A percentile compares a stretch with the other conserved stretches of the same genome.
Evolutionary conservation across 2,113 vertebrate species (phyloP).

Genomic region (Sclerurus mexicanus): DNA sequence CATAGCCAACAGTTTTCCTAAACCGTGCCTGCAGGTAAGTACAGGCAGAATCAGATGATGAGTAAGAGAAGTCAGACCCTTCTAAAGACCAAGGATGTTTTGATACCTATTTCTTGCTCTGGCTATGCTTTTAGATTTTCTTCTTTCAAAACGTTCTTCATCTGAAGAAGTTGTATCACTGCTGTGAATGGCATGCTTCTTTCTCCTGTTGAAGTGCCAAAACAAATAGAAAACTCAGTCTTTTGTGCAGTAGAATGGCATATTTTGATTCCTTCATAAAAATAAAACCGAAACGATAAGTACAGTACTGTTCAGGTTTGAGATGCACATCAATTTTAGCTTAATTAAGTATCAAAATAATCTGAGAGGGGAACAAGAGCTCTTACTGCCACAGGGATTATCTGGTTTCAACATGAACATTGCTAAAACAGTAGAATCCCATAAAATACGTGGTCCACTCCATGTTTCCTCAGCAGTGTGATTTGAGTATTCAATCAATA

Average conservation of each 20-base stretch:
- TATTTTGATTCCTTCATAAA: not conserved
- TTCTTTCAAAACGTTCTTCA: constrained; percentile 96
- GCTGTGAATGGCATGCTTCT: constrained; percentile 99
- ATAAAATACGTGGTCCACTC: not conserved
- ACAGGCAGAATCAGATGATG: not conserved
- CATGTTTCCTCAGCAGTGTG: not conserved
- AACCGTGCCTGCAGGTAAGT: not conserved
- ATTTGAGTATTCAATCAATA: not conserved
- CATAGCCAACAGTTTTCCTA: not conserved
- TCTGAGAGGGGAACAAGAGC: not conserved
- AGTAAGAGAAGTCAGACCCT: not conserved
- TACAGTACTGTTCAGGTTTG: not conserved
- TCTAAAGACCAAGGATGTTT: not conserved
- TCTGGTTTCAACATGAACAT: not conserved
- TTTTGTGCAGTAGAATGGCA: not conserved
- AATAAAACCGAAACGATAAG: not conserved
- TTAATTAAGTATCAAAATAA: not conserved
- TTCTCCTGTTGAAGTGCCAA: constrained; percentile 80
- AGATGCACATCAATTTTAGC: not conserved
- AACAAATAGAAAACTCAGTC: constrained; percentile 1
- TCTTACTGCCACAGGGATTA: not conserved
- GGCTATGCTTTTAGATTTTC: constrained; percentile 98
- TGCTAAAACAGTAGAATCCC: not conserved
- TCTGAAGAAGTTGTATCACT: constrained; percentile 98
- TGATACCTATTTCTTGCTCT: constrained; percentile 92